Percentiles rank a stretch among this genome's conserved stretches.
Conservation (phyloP, 2,113 vertebrate species). For the Circaetus cinerascens region DNA sequence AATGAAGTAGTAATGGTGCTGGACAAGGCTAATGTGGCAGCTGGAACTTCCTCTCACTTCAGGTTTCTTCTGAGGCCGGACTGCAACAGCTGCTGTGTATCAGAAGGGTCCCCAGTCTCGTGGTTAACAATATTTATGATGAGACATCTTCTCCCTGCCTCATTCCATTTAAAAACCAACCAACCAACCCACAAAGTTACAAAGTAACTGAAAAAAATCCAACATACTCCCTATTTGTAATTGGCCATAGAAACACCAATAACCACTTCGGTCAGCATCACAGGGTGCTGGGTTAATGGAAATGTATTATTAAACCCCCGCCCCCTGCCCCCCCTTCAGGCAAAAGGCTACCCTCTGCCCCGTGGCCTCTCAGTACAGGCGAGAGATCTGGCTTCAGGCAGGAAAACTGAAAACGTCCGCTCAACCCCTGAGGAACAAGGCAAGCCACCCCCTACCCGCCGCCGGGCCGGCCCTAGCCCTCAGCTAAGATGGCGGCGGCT, state of each 20-base stretch:
- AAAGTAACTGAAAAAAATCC: not conserved
- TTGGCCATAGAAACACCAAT: accelerated
- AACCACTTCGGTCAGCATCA: accelerated
- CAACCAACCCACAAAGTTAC: not conserved
- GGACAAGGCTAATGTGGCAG: not conserved
- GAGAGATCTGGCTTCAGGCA: accelerated
- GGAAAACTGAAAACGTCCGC: accelerated
- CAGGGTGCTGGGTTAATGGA: too few relatives aligned
- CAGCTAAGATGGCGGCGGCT: not conserved
- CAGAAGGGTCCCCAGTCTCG: accelerated
- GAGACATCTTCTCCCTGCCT: not conserved
- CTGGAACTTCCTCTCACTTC: accelerated
- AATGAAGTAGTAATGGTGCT: not conserved
- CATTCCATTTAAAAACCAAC: not conserved
- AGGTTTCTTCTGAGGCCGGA: accelerated
- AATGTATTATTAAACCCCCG: accelerated
- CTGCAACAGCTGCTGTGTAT: accelerated
- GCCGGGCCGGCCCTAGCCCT: not conserved
- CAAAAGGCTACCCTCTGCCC: accelerated
- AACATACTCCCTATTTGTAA: accelerated
- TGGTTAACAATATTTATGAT: too few relatives aligned
- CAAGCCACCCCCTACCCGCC: accelerated
- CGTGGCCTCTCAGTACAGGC: accelerated
- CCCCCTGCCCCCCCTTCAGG: too few relatives aligned
- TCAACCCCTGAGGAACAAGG: accelerated